phyloP scores from a whole-genome alignment of 37 sponge, comb jelly and placozoan genomes.

The Diacarnus erythraeanus region DNA sequence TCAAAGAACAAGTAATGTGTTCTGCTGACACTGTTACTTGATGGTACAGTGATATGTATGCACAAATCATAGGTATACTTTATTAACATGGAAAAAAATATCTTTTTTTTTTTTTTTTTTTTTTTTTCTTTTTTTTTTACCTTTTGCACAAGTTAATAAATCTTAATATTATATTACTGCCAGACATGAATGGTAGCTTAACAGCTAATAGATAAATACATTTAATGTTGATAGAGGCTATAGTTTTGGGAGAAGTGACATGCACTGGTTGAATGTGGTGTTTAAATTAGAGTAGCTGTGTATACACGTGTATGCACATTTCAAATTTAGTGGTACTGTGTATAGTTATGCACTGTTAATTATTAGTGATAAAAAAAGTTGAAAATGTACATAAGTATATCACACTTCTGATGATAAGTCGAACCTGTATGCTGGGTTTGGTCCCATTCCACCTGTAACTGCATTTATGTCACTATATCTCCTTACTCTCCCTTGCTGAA shows the following conservation, averaged over 20 bases:
- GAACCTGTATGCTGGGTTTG: background rate
- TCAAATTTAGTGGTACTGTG: no score
- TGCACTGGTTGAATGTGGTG: no score
- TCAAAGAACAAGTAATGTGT: slow-evolving; percentile 8
- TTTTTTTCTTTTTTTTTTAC: no score
- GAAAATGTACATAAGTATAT: background rate
- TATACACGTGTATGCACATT: background rate
- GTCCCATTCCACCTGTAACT: background rate
- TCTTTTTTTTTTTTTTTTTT: slow-evolving; percentile 2
- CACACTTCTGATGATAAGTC: slow-evolving; percentile 6
- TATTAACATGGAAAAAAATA: background rate
- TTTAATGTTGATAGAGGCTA: no score
- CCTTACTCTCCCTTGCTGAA: slow-evolving; percentile 16
- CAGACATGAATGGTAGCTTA: no score
- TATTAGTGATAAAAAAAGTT: no score
- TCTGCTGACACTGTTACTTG: background rate
- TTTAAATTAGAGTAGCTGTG: background rate
- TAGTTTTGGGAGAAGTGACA: no score
- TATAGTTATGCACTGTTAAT: no score
- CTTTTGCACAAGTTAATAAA: no score
- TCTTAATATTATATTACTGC: no score
- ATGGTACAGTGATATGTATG: background rate
- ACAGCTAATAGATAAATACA: no score
- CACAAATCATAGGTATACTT: background rate
- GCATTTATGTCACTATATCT: background rate